Evolutionary conservation across 2,113 vertebrate species (phyloP).

Genomic region (Oreochromis aureus): DNA sequence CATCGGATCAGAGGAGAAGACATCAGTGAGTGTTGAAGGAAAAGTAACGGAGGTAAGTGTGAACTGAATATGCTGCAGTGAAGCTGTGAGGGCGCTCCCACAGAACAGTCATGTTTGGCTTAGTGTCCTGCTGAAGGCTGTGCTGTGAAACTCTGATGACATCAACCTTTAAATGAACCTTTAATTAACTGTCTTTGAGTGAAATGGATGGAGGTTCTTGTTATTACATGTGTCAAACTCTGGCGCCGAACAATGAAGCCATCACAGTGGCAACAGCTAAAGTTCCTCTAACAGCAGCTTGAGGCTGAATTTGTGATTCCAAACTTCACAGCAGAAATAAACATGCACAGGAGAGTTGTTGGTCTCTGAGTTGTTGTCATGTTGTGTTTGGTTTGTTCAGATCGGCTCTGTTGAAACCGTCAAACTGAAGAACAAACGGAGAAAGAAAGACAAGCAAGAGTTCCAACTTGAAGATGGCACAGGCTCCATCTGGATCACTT

Average conservation of each 20-base stretch:
- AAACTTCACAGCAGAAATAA: not conserved
- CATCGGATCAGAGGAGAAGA: accelerated
- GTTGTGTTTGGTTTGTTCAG: not conserved
- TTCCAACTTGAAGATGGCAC: not conserved
- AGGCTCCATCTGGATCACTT: not conserved
- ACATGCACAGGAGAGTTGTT: not conserved
- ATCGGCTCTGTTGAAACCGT: accelerated
- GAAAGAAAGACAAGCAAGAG: not conserved
- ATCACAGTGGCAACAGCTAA: not conserved
- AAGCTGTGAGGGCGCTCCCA: not conserved
- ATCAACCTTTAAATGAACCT: no score
- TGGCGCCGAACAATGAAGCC: not conserved
- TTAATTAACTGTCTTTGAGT: no score
- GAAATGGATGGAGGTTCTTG: not conserved
- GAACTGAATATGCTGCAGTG: not conserved
- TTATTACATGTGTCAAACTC: not conserved
- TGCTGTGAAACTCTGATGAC: not conserved
- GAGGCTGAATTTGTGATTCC: not conserved
- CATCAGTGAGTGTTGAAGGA: not conserved
- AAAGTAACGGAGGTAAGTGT: not conserved
- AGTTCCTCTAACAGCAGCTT: not conserved
- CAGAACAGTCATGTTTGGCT: not conserved
- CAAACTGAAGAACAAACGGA: accelerated
- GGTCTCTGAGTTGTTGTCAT: not conserved
- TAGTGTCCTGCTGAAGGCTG: not conserved